Conservation (phyloP, 1,140 invertebrate genomes). For the Micrasema longulum region DNA sequence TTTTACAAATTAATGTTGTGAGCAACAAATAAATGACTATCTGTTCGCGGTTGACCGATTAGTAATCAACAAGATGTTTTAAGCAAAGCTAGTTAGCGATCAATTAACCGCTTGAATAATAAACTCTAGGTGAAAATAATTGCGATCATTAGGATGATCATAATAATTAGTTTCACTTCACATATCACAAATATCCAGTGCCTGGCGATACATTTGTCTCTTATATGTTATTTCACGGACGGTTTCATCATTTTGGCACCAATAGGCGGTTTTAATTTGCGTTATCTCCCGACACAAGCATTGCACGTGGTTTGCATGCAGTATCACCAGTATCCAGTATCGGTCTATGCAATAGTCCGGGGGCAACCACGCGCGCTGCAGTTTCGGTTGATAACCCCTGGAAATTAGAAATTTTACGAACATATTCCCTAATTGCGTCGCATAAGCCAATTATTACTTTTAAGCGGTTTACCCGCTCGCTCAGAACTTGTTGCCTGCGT, state of each 20-base stretch:
- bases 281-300: constrained; percentile 9
- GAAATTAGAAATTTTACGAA: constrained; percentile 22
- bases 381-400: background rate
- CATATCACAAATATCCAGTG: background rate
- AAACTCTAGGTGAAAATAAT: constrained; percentile 16
- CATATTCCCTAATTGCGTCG: constrained; percentile 12
- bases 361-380: background rate
- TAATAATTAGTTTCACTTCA: constrained; percentile 9
- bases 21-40: no score
- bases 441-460: constrained; percentile 14
- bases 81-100: constrained; percentile 1
- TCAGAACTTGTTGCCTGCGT: background rate
- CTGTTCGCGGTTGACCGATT: background rate
- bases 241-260: constrained; percentile 39
- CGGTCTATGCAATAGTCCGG: no score
- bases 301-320: constrained; percentile 5
- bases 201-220: background rate
- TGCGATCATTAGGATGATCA: constrained; percentile 17
- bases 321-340: no score
- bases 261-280: constrained; percentile 44
- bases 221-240: constrained; percentile 39
- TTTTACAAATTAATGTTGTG: no score
- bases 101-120: constrained; percentile 21
- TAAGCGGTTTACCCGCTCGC: background rate
- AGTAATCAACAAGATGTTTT: constrained; percentile 8